phyloP scores from a whole-genome alignment of 2,888 invertebrate species.

The Pyrgus malvae region DNA sequence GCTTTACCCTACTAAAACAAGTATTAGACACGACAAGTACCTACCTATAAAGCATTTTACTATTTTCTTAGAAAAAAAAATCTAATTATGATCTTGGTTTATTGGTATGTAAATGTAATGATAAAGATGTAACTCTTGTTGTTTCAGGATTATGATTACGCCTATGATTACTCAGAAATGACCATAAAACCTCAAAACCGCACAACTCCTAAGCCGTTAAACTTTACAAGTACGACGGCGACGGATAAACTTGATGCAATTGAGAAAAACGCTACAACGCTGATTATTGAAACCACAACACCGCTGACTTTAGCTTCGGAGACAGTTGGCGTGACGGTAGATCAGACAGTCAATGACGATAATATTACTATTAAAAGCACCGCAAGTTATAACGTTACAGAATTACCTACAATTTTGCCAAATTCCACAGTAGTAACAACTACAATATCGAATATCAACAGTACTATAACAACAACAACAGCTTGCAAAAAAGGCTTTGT shows the following conservation, averaged over 20 bases:
- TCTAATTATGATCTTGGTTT: too few species aligned
- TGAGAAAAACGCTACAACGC: conserved; percentile 43
- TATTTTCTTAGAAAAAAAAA: too few species aligned
- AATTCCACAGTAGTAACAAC: conserved; percentile 31
- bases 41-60: too few species aligned
- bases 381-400: conserved; percentile 32
- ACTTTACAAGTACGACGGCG: conserved; percentile 44
- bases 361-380: conserved; percentile 37
- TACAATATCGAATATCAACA: conserved; percentile 22
- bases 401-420: conserved; percentile 29
- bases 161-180: conserved; percentile 87
- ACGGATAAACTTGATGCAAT: conserved; percentile 35
- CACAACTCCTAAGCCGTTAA: conserved; percentile 67
- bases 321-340: conserved; percentile 20
- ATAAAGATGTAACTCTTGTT: neutral
- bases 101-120: too few species aligned
- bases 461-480: conserved; percentile 35
- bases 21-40: too few species aligned
- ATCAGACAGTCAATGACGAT: conserved; percentile 27
- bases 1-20: too few species aligned
- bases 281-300: conserved; percentile 36
- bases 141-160: conserved; percentile 87
- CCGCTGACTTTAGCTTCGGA: conserved; percentile 23
- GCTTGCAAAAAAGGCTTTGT: conserved; percentile 65
- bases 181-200: conserved; percentile 84